Conservation (phyloP, 1,140 invertebrate species). For the Drosophila willistoni region DNA sequence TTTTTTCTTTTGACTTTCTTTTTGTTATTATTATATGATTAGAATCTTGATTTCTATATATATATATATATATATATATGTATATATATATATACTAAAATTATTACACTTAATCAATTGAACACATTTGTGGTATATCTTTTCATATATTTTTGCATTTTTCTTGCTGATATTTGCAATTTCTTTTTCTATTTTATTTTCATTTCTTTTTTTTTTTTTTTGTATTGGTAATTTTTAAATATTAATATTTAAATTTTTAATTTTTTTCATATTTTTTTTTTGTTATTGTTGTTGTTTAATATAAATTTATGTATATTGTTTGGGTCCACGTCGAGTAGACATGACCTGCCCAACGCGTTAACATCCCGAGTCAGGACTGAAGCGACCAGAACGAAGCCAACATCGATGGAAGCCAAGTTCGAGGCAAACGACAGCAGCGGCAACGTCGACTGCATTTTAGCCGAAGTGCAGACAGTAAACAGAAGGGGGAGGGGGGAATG, state of each 20-base stretch:
- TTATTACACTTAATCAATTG: slow-evolving; percentile 42
- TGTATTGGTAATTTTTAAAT: no score
- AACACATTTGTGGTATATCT: slow-evolving; percentile 28
- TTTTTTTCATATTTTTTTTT: slow-evolving; percentile 2
- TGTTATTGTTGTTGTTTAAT: slow-evolving; percentile 33
- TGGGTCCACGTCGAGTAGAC: slow-evolving; percentile 76
- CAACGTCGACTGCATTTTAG: slow-evolving; percentile 28
- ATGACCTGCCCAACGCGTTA: slow-evolving; percentile 83
- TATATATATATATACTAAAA: slow-evolving; percentile 49
- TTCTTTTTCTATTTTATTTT: background rate
- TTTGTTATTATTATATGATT: background rate
- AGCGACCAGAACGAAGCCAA: slow-evolving; percentile 59
- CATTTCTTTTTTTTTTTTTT: no score
- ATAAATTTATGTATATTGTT: slow-evolving; percentile 39
- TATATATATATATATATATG: slow-evolving; percentile 6
- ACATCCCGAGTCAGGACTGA: slow-evolving; percentile 83
- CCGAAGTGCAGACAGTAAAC: slow-evolving; percentile 68
- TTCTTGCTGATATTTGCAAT: slow-evolving; percentile 8
- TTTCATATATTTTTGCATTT: background rate
- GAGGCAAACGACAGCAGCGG: slow-evolving; percentile 24
- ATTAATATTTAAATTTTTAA: background rate
- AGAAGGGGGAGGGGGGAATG: slow-evolving; percentile 22
- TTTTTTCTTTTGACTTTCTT: slow-evolving; percentile 44
- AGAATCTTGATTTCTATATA: slow-evolving; percentile 40
- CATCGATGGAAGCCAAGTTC: slow-evolving; percentile 23